Base-by-base conservation (phyloP, 2,113 vertebrate genomes). In the Rhadina sibilatrix region DNA sequence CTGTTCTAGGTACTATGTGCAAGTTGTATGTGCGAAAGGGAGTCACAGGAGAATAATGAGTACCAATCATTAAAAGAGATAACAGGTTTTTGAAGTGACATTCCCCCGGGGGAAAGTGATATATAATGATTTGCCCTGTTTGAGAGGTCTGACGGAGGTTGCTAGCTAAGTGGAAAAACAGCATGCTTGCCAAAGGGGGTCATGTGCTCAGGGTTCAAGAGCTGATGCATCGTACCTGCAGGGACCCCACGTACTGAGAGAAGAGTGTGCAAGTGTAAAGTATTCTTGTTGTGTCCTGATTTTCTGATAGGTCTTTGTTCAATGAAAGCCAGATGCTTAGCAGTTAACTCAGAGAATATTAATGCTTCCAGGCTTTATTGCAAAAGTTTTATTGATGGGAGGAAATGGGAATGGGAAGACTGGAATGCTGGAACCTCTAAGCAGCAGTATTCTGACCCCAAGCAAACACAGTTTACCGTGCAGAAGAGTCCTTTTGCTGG, bases 241-340 rank as follows among this genome's bases (percentile, higher is more conserved):
- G 28, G 50, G 53, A 65, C 20, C 20, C n/a, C 11, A 7, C 0
- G 0, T 6, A 47, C 13, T 0, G 2, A 80, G n/a, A 44, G 15
- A 15, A 22, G 40, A 60, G 23, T 4, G 17, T 56, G 18, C 4
- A 2, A 40, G 21, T 28, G 28, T 20, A 6, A 83, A 40, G 17
- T 11, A 10, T 14, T 20, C 12, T 35, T 42, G 42, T 4, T 22
- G 14, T 1, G 0, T 54, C 35, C 13, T 69, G 14, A 27, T 90
- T 59, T 64, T 70, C 47, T 28, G 23, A 10, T 7, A n/a, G 7
- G 18, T 74, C 20, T 59, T 63, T 68, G 28, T 54, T 72, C 35
- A 19, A 30, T 44, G 35, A 63, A 61, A 90, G 38, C 21, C 54
- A 77, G 33, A 27, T 42, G 22, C 23, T 85, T 56, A 80, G 27